phyloP scores from a whole-genome alignment of 2,797 vertebrate genomes.

The Otus scops region DNA sequence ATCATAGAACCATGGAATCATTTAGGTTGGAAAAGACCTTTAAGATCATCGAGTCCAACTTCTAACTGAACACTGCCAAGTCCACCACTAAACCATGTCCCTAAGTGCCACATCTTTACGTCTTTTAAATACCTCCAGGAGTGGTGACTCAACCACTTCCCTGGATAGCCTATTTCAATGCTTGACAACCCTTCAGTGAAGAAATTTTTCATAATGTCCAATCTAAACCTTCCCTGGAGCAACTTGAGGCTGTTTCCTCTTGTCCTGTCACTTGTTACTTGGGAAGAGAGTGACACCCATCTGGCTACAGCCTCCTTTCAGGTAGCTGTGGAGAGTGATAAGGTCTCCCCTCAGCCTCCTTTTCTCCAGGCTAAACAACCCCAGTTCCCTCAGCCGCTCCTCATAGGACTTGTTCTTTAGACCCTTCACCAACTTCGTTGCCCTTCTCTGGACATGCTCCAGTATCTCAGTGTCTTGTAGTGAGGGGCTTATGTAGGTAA shows the following conservation, averaged over 20 bases:
- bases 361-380: neutral
- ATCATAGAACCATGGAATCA: neutral
- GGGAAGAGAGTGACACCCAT: neutral
- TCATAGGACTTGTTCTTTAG: neutral
- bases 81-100: neutral
- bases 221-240: neutral
- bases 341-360: neutral
- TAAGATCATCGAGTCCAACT: neutral
- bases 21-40: neutral
- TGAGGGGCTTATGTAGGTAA: neutral
- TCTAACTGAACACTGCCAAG: neutral
- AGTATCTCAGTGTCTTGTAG: neutral
- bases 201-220: neutral
- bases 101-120: rapidly evolving
- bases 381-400: neutral
- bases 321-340: rapidly evolving
- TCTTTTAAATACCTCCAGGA: neutral
- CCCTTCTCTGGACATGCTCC: rapidly evolving
- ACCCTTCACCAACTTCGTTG: rapidly evolving
- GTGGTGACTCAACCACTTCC: neutral
- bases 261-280: rapidly evolving
- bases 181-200: neutral
- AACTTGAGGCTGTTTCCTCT: neutral
- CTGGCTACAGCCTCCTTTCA: rapidly evolving
- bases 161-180: neutral